Percentiles rank a stretch among this genome's conserved stretches.
These are phyloP conservation scores for Hoplodrina blanda DNA, from an alignment of 2,888 invertebrate species.

Conservation along the genomic window DNA sequence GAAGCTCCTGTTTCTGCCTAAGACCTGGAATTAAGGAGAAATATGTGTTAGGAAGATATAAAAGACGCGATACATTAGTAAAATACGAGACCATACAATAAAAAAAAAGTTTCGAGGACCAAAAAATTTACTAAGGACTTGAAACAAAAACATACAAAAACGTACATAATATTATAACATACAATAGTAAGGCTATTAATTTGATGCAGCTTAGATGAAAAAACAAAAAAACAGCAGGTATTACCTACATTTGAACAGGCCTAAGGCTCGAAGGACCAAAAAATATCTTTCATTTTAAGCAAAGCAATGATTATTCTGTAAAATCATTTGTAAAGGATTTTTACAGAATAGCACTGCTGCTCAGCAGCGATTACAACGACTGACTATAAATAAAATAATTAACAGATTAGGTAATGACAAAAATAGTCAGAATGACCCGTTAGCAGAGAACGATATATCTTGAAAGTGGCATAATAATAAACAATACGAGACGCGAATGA, in stretches of 20 bases:
- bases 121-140: background rate
- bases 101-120: background rate
- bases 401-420: conserved; percentile 8
- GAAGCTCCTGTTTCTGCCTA: conserved; percentile 77
- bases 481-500: conserved; percentile 27
- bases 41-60: background rate
- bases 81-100: too few relatives aligned
- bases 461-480: conserved; percentile 27
- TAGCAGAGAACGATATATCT: conserved; percentile 11
- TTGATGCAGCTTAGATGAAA: background rate
- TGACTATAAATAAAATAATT: conserved; percentile 5
- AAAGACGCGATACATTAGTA: too few relatives aligned
- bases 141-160: too few relatives aligned
- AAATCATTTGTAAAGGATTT: too few relatives aligned
- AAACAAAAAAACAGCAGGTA: background rate
- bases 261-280: background rate
- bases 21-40: conserved; percentile 70
- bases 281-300: background rate
- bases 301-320: too few relatives aligned
- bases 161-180: too few relatives aligned
- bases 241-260: background rate
- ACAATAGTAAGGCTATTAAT: background rate
- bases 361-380: background rate
- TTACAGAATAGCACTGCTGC: background rate
- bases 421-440: background rate